These are phyloP conservation scores for Actias luna DNA, from an alignment of 2,888 invertebrate genomes.

Conservation along the genomic window DNA sequence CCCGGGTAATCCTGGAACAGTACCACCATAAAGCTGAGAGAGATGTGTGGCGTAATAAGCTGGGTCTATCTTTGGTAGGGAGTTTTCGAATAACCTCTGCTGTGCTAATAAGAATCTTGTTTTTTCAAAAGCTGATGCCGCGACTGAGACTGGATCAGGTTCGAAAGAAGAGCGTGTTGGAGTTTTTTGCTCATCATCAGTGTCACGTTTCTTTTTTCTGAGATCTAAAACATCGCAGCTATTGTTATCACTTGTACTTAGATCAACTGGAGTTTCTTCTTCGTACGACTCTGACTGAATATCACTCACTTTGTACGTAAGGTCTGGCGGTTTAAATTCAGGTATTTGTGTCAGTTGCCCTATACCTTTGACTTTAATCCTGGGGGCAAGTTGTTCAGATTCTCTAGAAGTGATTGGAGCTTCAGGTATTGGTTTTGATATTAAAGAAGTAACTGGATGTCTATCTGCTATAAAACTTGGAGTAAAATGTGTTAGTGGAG, in stretches of 20 bases:
- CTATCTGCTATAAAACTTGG: constrained; percentile 72
- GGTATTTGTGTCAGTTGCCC: constrained; percentile 83
- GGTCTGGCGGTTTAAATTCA: constrained; percentile 68
- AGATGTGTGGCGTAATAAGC: constrained; percentile 84
- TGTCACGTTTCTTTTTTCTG: constrained; percentile 86
- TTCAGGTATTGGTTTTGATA: constrained; percentile 62
- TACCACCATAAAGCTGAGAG: constrained; percentile 82
- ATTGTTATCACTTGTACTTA: constrained; percentile 83
- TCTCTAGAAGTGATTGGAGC: constrained; percentile 62
- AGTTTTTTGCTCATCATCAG: constrained; percentile 59
- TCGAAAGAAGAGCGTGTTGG: constrained; percentile 74
- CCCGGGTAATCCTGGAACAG: constrained; percentile 78
- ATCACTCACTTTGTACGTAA: constrained; percentile 58
- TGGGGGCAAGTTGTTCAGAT: constrained; percentile 61
- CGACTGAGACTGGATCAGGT: constrained; percentile 57
- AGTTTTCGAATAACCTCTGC: constrained; percentile 84
- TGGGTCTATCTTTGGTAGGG: constrained; percentile 83
- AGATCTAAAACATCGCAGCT: constrained; percentile 89
- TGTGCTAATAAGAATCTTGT: constrained; percentile 84
- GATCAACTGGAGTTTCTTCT: constrained; percentile 85
- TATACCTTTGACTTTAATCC: constrained; percentile 84
- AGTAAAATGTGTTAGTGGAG: constrained; percentile 70
- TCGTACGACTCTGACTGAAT: constrained; percentile 63
- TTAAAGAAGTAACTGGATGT: constrained; percentile 65
- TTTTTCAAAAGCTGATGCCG: constrained; percentile 75